Percentiles rank a stretch among this genome's conserved stretches.
Evolutionary conservation across 2,888 invertebrate genomes (phyloP).

Genomic region (Odontomyia ornata): DNA sequence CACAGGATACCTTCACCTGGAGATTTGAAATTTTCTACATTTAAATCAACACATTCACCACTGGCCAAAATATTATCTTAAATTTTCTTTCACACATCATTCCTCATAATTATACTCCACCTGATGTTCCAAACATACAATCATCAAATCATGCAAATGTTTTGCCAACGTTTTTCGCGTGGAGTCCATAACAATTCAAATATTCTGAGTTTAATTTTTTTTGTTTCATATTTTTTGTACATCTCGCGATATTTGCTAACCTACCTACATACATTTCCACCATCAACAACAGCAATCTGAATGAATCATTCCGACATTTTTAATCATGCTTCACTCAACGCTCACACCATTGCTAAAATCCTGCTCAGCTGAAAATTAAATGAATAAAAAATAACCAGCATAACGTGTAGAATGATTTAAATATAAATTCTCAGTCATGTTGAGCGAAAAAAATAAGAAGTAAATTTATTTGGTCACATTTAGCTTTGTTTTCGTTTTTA

Average conservation of each 20-base stretch:
- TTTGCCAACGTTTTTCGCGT: not conserved
- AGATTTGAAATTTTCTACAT: too few species aligned
- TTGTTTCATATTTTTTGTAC: not conserved
- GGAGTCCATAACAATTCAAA: not conserved
- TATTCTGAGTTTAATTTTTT: not conserved
- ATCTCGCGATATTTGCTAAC: not conserved
- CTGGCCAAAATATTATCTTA: too few species aligned
- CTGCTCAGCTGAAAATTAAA: not conserved
- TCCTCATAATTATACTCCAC: too few species aligned
- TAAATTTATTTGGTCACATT: not conserved
- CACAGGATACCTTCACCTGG: too few species aligned
- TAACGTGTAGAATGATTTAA: not conserved
- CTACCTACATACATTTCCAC: not conserved
- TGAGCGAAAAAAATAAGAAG: not conserved
- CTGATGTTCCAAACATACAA: too few species aligned
- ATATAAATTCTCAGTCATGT: not conserved
- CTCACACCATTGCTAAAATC: not conserved
- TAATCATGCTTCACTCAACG: not conserved
- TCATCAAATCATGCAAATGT: too few species aligned
- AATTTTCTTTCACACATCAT: too few species aligned
- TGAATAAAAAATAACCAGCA: not conserved
- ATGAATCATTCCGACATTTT: constrained; percentile 26
- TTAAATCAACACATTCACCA: too few species aligned
- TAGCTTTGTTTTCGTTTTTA: not conserved
- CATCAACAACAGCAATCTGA: not conserved